These are phyloP conservation scores for Aepyceros melampus DNA, from an alignment of 2,113 vertebrate genomes.

Conservation along the genomic window DNA sequence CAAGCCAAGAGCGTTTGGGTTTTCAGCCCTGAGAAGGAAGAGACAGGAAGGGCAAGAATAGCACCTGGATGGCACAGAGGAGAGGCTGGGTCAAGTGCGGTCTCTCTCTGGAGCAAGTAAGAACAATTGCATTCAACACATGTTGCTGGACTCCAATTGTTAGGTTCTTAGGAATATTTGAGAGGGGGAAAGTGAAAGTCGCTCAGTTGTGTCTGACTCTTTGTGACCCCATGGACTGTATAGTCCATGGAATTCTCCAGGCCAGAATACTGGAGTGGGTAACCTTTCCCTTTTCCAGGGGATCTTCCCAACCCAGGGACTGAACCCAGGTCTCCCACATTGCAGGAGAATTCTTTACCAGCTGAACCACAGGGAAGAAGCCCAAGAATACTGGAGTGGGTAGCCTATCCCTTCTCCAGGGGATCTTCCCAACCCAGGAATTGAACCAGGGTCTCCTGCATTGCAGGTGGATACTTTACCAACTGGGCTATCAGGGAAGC, in stretches of 20 bases:
- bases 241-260: background rate
- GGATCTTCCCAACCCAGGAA: background rate
- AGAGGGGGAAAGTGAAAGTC: background rate
- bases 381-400: background rate
- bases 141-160: background rate
- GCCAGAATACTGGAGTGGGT: background rate
- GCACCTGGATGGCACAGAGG: background rate
- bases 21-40: background rate
- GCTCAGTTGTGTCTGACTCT: rapidly evolving
- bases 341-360: too few relatives aligned
- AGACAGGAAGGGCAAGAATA: background rate
- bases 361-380: background rate
- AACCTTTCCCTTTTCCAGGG: background rate
- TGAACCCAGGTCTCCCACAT: too few relatives aligned
- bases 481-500: background rate
- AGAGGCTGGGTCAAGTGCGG: background rate
- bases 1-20: background rate
- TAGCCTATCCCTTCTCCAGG: background rate
- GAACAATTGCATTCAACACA: background rate
- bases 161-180: background rate
- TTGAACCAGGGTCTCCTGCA: background rate
- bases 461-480: background rate
- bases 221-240: background rate
- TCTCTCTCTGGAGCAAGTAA: background rate
- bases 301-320: background rate